phyloP scores from a whole-genome alignment of 2,113 vertebrate species.

The Ptyas mucosa region DNA sequence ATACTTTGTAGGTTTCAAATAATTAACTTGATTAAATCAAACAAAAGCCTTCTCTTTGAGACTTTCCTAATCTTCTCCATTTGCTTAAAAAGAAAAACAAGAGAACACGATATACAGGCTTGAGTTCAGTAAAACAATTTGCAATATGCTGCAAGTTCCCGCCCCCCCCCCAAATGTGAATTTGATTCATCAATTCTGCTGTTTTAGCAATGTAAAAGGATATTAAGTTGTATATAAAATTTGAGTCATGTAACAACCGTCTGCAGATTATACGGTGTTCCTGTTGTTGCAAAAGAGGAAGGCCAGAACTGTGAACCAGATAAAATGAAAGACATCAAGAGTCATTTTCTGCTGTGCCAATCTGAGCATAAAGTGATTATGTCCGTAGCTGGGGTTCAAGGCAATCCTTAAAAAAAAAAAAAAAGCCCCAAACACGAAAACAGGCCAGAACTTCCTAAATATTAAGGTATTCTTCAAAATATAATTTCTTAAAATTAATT shows the following conservation, averaged over 20 bases:
- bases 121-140: neutral
- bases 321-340: neutral
- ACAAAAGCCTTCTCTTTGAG: neutral
- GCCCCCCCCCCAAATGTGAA: neutral
- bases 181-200: neutral
- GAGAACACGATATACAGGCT: neutral
- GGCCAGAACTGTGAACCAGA: constrained; percentile 10
- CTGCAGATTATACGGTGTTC: constrained; percentile 39
- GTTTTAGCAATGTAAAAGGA: neutral
- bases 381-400: neutral
- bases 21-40: neutral
- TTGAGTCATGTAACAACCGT: constrained; percentile 10
- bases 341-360: constrained; percentile 11
- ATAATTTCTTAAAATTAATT: neutral
- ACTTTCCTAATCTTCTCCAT: neutral
- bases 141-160: neutral
- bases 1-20: neutral
- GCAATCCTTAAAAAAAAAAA: neutral
- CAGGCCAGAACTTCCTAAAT: neutral
- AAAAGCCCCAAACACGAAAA: neutral
- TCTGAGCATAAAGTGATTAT: neutral
- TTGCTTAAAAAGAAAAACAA: neutral
- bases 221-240: neutral
- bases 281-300: constrained; percentile 1
- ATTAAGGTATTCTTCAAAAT: neutral